A percentile compares a stretch with the other conserved stretches of the same genome.
Evolutionary conservation across 2,888 invertebrate species (phyloP).

Genomic region (Geophilus truncorum): DNA sequence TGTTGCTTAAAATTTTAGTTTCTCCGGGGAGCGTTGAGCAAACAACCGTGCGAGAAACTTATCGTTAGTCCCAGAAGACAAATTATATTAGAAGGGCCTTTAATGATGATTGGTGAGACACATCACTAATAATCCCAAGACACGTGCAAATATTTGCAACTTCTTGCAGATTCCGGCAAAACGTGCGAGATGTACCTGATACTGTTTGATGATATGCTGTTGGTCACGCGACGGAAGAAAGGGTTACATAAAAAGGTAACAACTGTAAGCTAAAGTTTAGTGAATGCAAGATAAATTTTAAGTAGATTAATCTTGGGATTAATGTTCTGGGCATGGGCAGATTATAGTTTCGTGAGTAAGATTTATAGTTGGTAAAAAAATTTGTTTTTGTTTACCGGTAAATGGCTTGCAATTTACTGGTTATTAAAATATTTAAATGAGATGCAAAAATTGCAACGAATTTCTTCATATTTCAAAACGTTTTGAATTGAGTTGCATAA

Average conservation of each 20-base stretch:
- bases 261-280: too few species aligned
- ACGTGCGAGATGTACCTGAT: slow-evolving; percentile 58
- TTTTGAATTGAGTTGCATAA: too few species aligned
- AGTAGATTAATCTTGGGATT: too few species aligned
- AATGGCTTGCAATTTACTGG: background rate
- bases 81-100: slow-evolving; percentile 51
- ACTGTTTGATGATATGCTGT: slow-evolving; percentile 60
- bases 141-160: background rate
- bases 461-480: too few species aligned
- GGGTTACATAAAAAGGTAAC: slow-evolving; percentile 54
- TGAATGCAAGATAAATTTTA: too few species aligned
- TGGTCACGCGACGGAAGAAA: slow-evolving; percentile 58
- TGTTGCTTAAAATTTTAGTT: slow-evolving; percentile 48
- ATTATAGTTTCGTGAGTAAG: too few species aligned
- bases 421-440: too few species aligned
- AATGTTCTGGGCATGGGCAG: too few species aligned
- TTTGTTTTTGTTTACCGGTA: too few species aligned
- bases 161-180: slow-evolving; percentile 53
- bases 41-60: slow-evolving; percentile 59
- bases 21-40: slow-evolving; percentile 54
- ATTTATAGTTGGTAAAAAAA: too few species aligned
- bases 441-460: too few species aligned
- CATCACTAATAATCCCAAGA: background rate
- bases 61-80: slow-evolving; percentile 54
- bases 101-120: slow-evolving; percentile 48